phyloP scores from a whole-genome alignment of 2,797 vertebrate genomes.

The Diplodus puntazzo region DNA sequence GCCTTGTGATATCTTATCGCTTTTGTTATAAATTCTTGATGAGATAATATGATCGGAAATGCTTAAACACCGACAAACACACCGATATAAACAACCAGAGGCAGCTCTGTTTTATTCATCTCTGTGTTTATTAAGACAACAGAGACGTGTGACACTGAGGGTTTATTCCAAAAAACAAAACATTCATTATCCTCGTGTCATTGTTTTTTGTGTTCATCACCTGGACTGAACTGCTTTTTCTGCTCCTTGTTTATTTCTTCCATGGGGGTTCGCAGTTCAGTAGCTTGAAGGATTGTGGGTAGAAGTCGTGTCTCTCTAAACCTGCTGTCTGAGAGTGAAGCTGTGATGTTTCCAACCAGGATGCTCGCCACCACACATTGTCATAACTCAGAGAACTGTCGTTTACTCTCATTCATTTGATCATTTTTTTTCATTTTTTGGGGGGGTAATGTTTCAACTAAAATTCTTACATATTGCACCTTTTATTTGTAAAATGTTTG shows the following conservation, averaged over 20 bases:
- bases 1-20: slow-evolving; percentile 38
- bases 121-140: slow-evolving; percentile 9
- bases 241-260: neutral
- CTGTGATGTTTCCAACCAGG: too few relatives aligned
- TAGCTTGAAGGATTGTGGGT: too few relatives aligned
- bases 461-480: too few relatives aligned
- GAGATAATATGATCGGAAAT: slow-evolving; percentile 58
- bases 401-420: too few relatives aligned
- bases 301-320: too few relatives aligned
- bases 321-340: too few relatives aligned
- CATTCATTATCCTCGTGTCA: neutral
- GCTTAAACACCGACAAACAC: slow-evolving; percentile 9
- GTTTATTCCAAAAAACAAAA: neutral
- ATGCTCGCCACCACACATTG: too few relatives aligned
- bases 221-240: neutral
- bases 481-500: too few relatives aligned
- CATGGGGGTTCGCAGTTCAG: too few relatives aligned
- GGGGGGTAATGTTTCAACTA: too few relatives aligned
- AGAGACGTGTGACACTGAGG: neutral
- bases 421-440: too few relatives aligned
- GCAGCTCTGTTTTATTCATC: slow-evolving; percentile 12
- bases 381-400: too few relatives aligned
- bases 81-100: slow-evolving; percentile 21
- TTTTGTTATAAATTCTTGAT: slow-evolving; percentile 67
- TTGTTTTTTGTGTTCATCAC: slow-evolving; percentile 17